phyloP scores from a whole-genome alignment of 2,888 invertebrate species.

The Antheraea yamamai region DNA sequence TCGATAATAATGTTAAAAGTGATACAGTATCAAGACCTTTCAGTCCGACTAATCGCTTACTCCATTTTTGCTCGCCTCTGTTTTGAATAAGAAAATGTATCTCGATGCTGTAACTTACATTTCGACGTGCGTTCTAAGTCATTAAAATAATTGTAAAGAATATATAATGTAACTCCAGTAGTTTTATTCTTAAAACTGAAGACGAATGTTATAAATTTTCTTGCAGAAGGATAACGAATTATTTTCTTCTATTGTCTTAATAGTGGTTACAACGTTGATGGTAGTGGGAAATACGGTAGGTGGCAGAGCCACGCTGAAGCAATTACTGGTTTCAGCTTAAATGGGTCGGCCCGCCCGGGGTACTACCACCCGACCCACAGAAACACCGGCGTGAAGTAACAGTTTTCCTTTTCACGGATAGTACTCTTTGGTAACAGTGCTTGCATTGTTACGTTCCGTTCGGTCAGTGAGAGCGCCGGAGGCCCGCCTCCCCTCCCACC shows the following conservation, averaged over 20 bases:
- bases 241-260: not conserved
- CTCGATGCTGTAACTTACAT: slow-evolving; percentile 5
- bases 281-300: not conserved
- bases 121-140: slow-evolving; percentile 5
- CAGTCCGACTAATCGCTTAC: not conserved
- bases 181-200: not conserved
- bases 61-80: slow-evolving; percentile 19
- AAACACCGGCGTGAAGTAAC: too few relatives aligned
- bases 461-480: too few relatives aligned
- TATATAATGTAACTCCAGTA: not conserved
- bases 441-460: too few relatives aligned
- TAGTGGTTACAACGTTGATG: not conserved
- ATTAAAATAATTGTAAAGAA: slow-evolving; percentile 1
- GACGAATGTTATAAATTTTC: not conserved
- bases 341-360: too few relatives aligned
- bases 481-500: too few relatives aligned
- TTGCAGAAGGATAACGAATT: not conserved
- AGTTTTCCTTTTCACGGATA: too few relatives aligned
- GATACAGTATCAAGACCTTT: slow-evolving; percentile 30
- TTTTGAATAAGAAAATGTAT: slow-evolving; percentile 16
- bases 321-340: too few relatives aligned
- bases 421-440: too few relatives aligned
- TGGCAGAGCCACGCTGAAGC: too few relatives aligned
- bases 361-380: too few relatives aligned
- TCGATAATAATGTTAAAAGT: not conserved